These are phyloP conservation scores for Chascanopsetta lugubris DNA, from an alignment of 2,113 vertebrate genomes.

Conservation along the genomic window DNA sequence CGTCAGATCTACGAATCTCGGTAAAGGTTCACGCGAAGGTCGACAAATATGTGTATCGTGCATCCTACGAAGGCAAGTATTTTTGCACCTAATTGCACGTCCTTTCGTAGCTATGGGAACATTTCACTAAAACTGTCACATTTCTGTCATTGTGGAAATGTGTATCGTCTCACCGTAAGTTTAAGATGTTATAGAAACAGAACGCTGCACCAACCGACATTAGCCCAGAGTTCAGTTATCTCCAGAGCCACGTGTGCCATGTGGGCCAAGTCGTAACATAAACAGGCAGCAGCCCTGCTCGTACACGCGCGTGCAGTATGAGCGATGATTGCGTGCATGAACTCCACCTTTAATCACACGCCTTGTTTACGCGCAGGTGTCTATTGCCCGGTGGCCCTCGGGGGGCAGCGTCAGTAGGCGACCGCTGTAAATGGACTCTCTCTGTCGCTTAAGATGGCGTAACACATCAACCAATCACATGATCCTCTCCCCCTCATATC, in stretches of 20 bases:
- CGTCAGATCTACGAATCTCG: too few species aligned
- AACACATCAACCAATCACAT: slow-evolving; percentile 57
- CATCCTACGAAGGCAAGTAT: too few species aligned
- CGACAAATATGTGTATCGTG: too few species aligned
- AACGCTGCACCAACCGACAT: neutral
- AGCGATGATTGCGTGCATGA: neutral
- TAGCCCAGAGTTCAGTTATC: neutral
- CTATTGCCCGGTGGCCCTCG: slow-evolving; percentile 1
- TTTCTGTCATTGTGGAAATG: too few species aligned
- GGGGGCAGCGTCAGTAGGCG: slow-evolving; percentile 29
- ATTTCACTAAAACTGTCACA: too few species aligned
- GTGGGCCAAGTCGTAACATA: neutral
- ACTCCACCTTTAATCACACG: slow-evolving; percentile 8
- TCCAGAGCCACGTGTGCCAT: neutral
- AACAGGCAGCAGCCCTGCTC: neutral
- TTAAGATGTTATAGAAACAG: neutral
- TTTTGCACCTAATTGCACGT: too few species aligned
- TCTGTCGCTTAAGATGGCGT: slow-evolving; percentile 53
- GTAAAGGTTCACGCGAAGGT: too few species aligned
- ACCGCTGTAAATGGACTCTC: slow-evolving; percentile 61
- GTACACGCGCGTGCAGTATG: neutral
- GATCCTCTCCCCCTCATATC: slow-evolving; percentile 40
- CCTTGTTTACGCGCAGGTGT: slow-evolving; percentile 40
- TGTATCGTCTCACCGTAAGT: too few species aligned
- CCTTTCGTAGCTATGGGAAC: too few species aligned